Conservation (phyloP, 2,113 vertebrate genomes). For the Axis porcinus region DNA sequence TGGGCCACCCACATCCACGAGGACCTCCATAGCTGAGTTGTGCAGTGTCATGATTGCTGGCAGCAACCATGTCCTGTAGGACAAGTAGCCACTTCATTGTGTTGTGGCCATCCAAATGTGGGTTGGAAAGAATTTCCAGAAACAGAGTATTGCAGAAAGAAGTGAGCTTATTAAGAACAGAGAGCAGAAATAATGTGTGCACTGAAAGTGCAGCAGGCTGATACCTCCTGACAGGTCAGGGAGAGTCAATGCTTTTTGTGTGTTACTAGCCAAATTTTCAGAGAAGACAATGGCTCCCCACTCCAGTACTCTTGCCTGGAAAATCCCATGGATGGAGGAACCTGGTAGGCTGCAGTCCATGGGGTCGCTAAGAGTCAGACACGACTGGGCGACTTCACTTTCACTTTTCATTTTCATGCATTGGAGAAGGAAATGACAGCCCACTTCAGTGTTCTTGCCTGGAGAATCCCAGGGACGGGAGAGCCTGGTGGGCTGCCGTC, state of each 20-base stretch:
- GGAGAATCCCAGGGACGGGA: no score
- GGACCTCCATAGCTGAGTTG: fast-evolving
- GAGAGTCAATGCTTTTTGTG: not conserved
- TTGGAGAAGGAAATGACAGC: no score
- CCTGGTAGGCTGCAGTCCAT: no score
- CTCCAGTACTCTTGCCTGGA: no score
- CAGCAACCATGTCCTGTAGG: not conserved
- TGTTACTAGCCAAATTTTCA: not conserved
- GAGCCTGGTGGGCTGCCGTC: no score
- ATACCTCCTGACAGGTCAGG: not conserved
- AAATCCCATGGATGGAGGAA: no score
- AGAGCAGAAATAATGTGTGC: not conserved
- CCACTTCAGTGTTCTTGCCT: no score
- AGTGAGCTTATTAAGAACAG: not conserved
- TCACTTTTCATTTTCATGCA: no score
- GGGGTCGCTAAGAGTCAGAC: no score
- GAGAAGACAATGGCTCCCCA: no score
- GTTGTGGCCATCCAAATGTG: not conserved
- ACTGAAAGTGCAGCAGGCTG: not conserved
- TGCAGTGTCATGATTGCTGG: fast-evolving
- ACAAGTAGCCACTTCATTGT: not conserved
- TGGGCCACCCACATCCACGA: not conserved
- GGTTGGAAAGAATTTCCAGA: not conserved
- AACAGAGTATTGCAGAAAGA: not conserved
- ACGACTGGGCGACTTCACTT: no score